A percentile compares a stretch with the other conserved stretches of the same genome.
Evolutionary conservation across 2,888 invertebrate species (phyloP).

Genomic region (Amphipyra tragopoginis): DNA sequence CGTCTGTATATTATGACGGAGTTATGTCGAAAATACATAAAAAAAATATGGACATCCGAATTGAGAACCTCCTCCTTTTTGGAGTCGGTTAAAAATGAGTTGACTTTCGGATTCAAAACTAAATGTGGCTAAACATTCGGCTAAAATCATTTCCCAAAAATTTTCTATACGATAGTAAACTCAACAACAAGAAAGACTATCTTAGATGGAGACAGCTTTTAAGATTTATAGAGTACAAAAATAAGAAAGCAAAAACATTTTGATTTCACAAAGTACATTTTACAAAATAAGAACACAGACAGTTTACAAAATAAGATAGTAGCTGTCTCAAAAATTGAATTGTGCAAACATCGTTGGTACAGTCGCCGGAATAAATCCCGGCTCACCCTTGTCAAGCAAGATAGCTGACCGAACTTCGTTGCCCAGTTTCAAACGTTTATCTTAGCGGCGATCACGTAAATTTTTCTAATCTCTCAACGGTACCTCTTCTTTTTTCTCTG

Average conservation of each 20-base stretch:
- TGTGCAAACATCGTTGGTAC: conserved; percentile 50
- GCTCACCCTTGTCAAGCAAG: conserved; percentile 74
- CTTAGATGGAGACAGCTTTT: not conserved
- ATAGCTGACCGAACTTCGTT: conserved; percentile 76
- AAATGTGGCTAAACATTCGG: too few relatives aligned
- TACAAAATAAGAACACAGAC: conserved; percentile 31
- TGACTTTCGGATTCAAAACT: too few relatives aligned
- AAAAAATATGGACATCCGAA: too few relatives aligned
- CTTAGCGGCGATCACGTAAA: conserved; percentile 75
- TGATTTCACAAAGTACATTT: conserved; percentile 33
- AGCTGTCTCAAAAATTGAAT: conserved; percentile 62
- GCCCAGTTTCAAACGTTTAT: conserved; percentile 70
- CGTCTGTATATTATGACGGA: too few relatives aligned
- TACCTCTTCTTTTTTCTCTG: conserved; percentile 62
- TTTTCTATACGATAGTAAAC: too few relatives aligned
- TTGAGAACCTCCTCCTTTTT: too few relatives aligned
- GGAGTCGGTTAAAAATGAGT: too few relatives aligned
- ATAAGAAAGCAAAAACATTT: conserved; percentile 34
- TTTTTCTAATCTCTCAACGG: conserved; percentile 78
- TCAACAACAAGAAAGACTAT: too few relatives aligned
- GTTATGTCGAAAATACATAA: too few relatives aligned
- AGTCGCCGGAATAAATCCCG: conserved; percentile 67
- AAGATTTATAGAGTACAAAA: conserved; percentile 32
- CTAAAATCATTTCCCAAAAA: too few relatives aligned
- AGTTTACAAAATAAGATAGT: conserved; percentile 45